These are phyloP conservation scores for Oriolus oriolus DNA, from an alignment of 2,113 vertebrate species.

Conservation along the genomic window DNA sequence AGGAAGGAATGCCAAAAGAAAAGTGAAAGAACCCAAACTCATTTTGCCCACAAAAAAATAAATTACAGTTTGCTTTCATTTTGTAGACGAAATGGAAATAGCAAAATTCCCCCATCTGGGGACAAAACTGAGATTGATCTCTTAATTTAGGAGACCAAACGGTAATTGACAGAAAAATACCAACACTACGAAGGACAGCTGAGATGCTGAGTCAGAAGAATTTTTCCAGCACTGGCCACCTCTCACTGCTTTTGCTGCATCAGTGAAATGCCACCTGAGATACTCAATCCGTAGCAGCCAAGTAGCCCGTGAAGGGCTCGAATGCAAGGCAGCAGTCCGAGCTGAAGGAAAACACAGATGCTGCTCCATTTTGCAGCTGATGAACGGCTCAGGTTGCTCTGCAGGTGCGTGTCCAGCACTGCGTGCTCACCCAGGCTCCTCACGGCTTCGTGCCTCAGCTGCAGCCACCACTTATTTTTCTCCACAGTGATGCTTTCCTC, in stretches of 20 bases:
- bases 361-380: not conserved
- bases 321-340: not conserved
- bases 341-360: not conserved
- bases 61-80: not conserved
- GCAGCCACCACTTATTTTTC: not conserved
- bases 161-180: not conserved
- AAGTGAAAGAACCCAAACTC: constrained; percentile 20
- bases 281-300: not conserved
- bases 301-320: not conserved
- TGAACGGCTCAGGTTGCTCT: not conserved
- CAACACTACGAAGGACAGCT: not conserved
- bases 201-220: not conserved
- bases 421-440: not conserved
- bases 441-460: not conserved
- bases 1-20: not conserved
- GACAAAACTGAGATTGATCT: not conserved
- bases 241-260: not conserved
- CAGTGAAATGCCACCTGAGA: not conserved
- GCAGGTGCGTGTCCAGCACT: not conserved
- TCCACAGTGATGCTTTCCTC: not conserved
- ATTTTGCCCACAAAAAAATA: not conserved
- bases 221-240: not conserved
- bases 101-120: not conserved
- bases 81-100: not conserved
- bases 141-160: not conserved